These are phyloP conservation scores for Caenorhabditis zanzibari DNA, from an alignment of 2,888 invertebrate genomes.

Conservation along the genomic window DNA sequence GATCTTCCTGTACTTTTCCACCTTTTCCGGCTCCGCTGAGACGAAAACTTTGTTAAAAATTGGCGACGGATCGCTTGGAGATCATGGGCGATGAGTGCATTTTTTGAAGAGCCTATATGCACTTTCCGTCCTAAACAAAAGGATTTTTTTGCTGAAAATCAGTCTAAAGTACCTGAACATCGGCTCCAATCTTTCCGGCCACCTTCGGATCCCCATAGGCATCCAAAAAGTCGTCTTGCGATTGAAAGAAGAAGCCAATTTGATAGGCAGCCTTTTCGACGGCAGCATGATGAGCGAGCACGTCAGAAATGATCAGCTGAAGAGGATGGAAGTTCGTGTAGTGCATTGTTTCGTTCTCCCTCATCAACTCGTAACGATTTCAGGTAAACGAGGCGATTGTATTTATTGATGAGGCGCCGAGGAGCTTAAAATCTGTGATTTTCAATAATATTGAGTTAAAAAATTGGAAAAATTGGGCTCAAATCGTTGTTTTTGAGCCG, in stretches of 20 bases:
- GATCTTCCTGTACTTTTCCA: slow-evolving; percentile 60
- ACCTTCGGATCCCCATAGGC: slow-evolving; percentile 86
- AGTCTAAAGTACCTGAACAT: slow-evolving; percentile 51
- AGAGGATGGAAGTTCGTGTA: slow-evolving; percentile 96
- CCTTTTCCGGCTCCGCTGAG: slow-evolving; percentile 63
- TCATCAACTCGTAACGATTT: slow-evolving; percentile 84
- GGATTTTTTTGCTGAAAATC: neutral
- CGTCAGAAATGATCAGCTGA: slow-evolving; percentile 90
- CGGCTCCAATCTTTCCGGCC: slow-evolving; percentile 88
- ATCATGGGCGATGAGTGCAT: slow-evolving; percentile 51
- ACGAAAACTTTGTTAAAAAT: slow-evolving; percentile 70
- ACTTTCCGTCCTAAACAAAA: slow-evolving; percentile 92
- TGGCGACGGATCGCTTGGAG: slow-evolving; percentile 10
- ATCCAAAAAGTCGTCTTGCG: slow-evolving; percentile 86
- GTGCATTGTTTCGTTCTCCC: slow-evolving; percentile 86
- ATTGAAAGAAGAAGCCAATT: slow-evolving; percentile 97
- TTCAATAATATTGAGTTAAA: no score
- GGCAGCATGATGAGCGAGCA: slow-evolving; percentile 87
- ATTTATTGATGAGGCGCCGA: slow-evolving; percentile 75
- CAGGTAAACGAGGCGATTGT: slow-evolving; percentile 87
- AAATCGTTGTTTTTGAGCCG: neutral
- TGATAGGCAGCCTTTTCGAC: slow-evolving; percentile 86
- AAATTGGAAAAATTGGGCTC: no score
- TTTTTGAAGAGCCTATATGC: slow-evolving; percentile 88
- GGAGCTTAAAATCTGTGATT: slow-evolving; percentile 12